Base-by-base conservation (phyloP, 2,113 vertebrate genomes). In the Mesitornis unicolor region DNA sequence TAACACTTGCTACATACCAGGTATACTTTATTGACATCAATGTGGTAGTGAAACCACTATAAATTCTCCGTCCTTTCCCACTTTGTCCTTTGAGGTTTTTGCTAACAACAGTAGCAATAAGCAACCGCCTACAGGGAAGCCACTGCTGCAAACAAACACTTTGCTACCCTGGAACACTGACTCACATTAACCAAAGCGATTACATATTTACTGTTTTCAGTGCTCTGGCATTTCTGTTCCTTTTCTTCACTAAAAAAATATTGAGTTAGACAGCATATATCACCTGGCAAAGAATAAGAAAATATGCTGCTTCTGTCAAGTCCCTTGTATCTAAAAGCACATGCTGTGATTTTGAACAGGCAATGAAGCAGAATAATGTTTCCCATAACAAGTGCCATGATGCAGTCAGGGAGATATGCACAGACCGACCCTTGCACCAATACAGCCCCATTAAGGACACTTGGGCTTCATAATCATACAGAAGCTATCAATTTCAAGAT, bases 1-100 rank as follows among this genome's bases (percentile, higher is more conserved):
- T 71, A 97, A 93, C 81, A 90, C 70, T 80, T 89, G 71, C 75
- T 88, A 76, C 94, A 95, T 96, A 89, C 95, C 93, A 97, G 83
- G 82, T 96, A 91, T 48, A 88, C 89, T 94, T 54, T 68, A 68
- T 13, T 74, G 91, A 89, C 92, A 96, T 89, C 91, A 89, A 73
- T 7, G 16, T 53, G 54, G 95, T 83, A 89, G 7, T 81, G 83
- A 87, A 91, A 94, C 45, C 20, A 50, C 85, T 93, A 87, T 87
- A 93, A 96, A 95, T 64, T 86, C 93, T 93, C 92, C 96, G 87
- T 91, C 83, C 84, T 96, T 89, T 84, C 73, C 47, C 47, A 82
- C 89, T 89, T 78, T 74, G 94, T 53, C 89, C 96, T 98, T 95
- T 68, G 16, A 82, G 75, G 35, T 16, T 67, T 74, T 78, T 91